Evolutionary conservation across 1,140 invertebrate genomes (phyloP), one percentile per base, ranked within the genome.

Genomic region (Cydia amplana): DNA sequence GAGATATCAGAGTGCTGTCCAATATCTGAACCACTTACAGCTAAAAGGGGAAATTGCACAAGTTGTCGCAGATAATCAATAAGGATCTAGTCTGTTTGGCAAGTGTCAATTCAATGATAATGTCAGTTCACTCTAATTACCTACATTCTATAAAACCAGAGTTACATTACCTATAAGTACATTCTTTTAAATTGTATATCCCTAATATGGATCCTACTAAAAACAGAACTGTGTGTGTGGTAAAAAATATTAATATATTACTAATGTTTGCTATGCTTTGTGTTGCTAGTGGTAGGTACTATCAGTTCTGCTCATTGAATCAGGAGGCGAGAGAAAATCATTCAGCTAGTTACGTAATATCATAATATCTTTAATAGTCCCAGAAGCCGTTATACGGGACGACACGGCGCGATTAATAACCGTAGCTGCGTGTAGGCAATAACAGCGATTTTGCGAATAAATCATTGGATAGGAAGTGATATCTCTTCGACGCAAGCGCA

Each of bases 1-100:
- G 60, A 80, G 51, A 72, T 81, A 81, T 82, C 79, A 80, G 65
- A 43, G 73, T 73, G 55, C 55, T 60, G 55, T 60, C 55, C 55
- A 60, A 60, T 60, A 60, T 60, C 20, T 60, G 55, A 12, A 60
- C 55, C 55, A 79, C 75, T 70, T 70, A 70, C 16, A 18, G 25
- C 65, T 70, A 36, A 70, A 36, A 70, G 16, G 65, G 65, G 65
- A 43, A 36, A 70, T 70, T 70, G 28, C 65, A 70, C 65, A 70
- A 70, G 65, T 40, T 70, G 28, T 70, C 28, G 32, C 64, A 43
- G 25, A 70, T 70, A 36, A 70, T 70, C 65, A 36, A 36, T 18
- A 40, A 70, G 28, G 32, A 70, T 70, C 28, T 70, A 70, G 65
- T n/a, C 16, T 36, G 32, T 23, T 60, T 40, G 32, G n/a, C 18